These are phyloP conservation scores for Monodelphis domestica DNA, from an alignment of 2,797 vertebrate genomes.

Conservation along the genomic window DNA sequence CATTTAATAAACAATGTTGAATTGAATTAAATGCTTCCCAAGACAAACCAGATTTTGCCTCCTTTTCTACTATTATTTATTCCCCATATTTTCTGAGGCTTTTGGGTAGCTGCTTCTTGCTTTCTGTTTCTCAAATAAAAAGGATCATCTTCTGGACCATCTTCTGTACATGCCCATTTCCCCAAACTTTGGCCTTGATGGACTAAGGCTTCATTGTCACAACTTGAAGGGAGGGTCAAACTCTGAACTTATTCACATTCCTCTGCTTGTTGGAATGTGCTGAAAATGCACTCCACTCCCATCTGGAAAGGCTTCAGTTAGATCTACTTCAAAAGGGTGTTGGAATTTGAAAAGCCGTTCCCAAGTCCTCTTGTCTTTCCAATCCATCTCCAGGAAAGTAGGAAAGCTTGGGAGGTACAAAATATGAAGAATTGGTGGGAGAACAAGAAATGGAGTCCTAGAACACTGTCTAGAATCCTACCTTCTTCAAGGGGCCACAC, in stretches of 20 bases:
- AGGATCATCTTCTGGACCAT: neutral
- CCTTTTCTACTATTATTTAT: neutral
- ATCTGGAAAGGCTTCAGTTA: neutral
- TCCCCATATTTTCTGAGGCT: conserved; percentile 51
- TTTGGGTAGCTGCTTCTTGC: conserved; percentile 19
- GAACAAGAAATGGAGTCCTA: neutral
- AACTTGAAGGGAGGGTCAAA: neutral
- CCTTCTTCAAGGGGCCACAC: neutral
- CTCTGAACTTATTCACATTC: neutral
- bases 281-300: neutral
- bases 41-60: neutral
- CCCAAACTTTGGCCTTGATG: neutral
- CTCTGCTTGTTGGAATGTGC: neutral
- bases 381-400: conserved; percentile 9
- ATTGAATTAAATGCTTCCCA: neutral
- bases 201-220: neutral
- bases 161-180: neutral
- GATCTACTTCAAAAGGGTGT: conserved; percentile 14
- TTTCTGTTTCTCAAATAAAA: neutral
- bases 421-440: neutral
- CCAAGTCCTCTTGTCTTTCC: neutral
- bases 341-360: conserved; percentile 22
- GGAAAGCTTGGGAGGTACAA: neutral
- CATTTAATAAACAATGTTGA: neutral
- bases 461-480: conserved; percentile 14